Evolutionary conservation across 92 coral and sea anemone species (phyloP).

Genomic region (Umimayanthus chanpuru): DNA sequence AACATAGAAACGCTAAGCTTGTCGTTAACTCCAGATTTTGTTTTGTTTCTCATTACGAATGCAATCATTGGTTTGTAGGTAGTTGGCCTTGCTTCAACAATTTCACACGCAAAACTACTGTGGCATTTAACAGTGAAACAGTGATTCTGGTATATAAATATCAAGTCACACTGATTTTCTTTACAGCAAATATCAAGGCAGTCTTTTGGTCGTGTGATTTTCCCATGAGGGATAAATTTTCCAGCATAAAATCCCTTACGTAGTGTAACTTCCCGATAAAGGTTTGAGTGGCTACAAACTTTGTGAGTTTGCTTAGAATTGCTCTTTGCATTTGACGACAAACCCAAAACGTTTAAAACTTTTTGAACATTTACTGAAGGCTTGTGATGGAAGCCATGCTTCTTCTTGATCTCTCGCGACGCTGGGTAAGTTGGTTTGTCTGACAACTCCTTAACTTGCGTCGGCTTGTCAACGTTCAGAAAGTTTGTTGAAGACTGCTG

Average conservation of each 20-base stretch:
- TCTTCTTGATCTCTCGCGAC: not conserved
- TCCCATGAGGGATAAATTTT: conserved; percentile 75
- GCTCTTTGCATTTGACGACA: conserved; percentile 13
- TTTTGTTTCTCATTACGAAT: conserved; percentile 73
- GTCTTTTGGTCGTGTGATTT: conserved; percentile 66
- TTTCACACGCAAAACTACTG: conserved; percentile 85
- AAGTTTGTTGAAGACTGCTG: not conserved
- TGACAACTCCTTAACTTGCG: not conserved
- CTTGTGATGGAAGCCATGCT: not conserved
- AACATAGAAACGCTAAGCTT: conserved; percentile 37
- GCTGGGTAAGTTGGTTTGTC: not conserved
- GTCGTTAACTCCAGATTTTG: conserved; percentile 49
- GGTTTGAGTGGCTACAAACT: conserved; percentile 68
- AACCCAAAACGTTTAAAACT: conserved; percentile 57
- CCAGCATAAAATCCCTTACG: conserved; percentile 91
- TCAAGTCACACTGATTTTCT: conserved; percentile 77
- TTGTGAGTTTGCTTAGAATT: conserved; percentile 17
- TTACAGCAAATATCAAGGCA: conserved; percentile 83
- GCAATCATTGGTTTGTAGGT: conserved; percentile 79
- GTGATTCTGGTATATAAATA: conserved; percentile 82
- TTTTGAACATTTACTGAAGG: conserved; percentile 50
- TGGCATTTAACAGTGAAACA: conserved; percentile 90
- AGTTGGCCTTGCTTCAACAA: conserved; percentile 78
- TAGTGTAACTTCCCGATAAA: conserved; percentile 83
- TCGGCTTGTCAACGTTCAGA: not conserved